A percentile compares a stretch with the other conserved stretches of the same genome.
Conservation (phyloP, 2,113 vertebrate genomes). For the Pluvialis apricaria region DNA sequence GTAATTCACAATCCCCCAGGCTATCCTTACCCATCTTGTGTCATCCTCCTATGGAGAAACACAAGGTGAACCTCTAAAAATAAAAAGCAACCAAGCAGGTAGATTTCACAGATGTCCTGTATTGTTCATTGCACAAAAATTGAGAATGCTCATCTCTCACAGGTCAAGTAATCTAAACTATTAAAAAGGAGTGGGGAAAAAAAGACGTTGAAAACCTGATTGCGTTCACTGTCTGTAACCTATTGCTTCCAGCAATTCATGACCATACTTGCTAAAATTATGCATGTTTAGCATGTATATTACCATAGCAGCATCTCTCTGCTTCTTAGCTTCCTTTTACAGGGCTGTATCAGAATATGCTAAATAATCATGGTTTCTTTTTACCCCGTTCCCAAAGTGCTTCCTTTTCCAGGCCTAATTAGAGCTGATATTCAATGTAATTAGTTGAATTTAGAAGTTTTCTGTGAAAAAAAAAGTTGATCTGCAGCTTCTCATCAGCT, state of each 20-base stretch:
- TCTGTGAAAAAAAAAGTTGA: background rate
- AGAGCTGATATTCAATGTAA: slow-evolving; percentile 24
- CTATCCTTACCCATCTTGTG: background rate
- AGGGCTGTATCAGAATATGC: background rate
- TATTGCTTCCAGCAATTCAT: background rate
- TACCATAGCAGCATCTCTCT: slow-evolving; percentile 6
- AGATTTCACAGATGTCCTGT: background rate
- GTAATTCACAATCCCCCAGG: background rate
- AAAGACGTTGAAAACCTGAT: background rate
- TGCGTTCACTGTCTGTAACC: background rate
- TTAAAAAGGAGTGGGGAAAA: background rate
- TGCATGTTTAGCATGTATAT: slow-evolving; percentile 2
- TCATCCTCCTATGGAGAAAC: background rate
- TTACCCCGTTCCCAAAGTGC: background rate
- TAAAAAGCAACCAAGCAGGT: background rate
- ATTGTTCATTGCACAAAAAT: background rate
- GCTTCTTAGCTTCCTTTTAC: background rate
- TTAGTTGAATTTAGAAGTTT: slow-evolving; percentile 38
- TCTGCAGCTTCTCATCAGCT: background rate
- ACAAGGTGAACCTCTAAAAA: background rate
- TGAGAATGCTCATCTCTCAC: background rate
- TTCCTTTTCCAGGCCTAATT: slow-evolving; percentile 42
- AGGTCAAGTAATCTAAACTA: background rate
- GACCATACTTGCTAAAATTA: slow-evolving; percentile 9
- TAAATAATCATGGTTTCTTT: slow-evolving; percentile 20